Evolutionary conservation across 2,113 vertebrate species (phyloP), one percentile per base, ranked within the genome.

Genomic region (Orthonyx spaldingii): DNA sequence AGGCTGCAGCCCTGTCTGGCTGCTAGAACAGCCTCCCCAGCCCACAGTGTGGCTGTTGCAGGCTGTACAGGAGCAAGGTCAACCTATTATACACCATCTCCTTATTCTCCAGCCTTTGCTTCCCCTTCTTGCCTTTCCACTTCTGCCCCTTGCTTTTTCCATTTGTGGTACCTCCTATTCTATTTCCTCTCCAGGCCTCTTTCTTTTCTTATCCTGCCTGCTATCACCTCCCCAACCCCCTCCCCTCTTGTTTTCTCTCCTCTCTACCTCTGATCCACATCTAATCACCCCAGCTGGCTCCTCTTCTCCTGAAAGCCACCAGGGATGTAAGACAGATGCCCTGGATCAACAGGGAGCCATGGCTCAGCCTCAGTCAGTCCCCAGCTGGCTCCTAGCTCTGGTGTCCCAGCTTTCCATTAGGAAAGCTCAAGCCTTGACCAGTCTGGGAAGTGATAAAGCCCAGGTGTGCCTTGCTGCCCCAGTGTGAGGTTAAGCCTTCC

Each of bases 401-500:
- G 18, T 33, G 85, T 96, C 93, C 90, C 84, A 97, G 30, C 35
- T 89, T 39, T 1, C 5, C 71, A 94, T 68, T 82, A 96, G 92
- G 89, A 97, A 97, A 95, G 50, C 89, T 32, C 21, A 28, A 94
- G 93, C 93, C 63, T 81, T 26, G 32, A 85, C 68, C 55, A 2
- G 5, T 69, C 87, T 69, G 17, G 90, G 94, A 89, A 92, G 91
- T 87, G 91, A 64, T 93, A 94, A 97, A 96, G 88, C 91, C 95
- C 90, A 95, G 95, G 95, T 96, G 94, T 94, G 95, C 81, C 30
- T 57, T 60, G 46, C 92, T 46, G 59, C 88, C 86, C 93, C 93
- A 52, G 70, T 24, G 39, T 30, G 30, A 96, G 91, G 93, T 59
- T 13, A 3, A 95, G 80, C 80, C 86, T 91, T 81, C 66, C 74